Base-by-base conservation (phyloP, 1,140 invertebrate species). In the Leptinotarsa lineolata region DNA sequence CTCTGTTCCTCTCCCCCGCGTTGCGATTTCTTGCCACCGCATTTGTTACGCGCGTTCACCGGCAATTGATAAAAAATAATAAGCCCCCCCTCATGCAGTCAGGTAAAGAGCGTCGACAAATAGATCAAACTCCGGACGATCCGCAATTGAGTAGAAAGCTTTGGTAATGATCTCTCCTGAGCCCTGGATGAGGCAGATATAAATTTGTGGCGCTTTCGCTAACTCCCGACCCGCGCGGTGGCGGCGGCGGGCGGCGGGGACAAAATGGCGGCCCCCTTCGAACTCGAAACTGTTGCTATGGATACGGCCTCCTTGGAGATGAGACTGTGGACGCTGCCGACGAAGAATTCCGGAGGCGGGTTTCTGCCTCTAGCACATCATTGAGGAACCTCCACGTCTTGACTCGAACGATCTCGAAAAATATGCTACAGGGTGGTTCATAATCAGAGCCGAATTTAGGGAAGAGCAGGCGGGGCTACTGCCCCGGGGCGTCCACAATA, bases 131-230 rank as follows among this genome's bases (percentile, higher is more conserved):
- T 82, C 80, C 78, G 69, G 79, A 76, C 80, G 83, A 84, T 84
- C 83, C 83, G 81, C 83, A 84, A 84, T 84, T 84, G 83, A 84
- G 83, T 84, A 84, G 83, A 84, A 83, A 84, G 83, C 83, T 84
- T 84, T 83, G 81, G 83, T 84, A 84, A 84, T 84, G 83, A 84
- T 84, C 83, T 84, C 83, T 79, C 78, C 78, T 84, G 83, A 84
- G 83, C 83, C 83, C 79, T 78, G 83, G 83, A 84, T 84, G 83
- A 84, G 83, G 82, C 83, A 83, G 83, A 84, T 84, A 84, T 84
- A 84, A 84, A 84, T 84, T 84, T 84, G 83, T 82, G 83, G 83
- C 82, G 82, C 80, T 82, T 81, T 83, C 81, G 80, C 81, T 81
- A 82, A 83, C 82, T 82, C 81, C 75, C 74, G 60, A 59, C 58